These are phyloP conservation scores for Myotis vivesi DNA, from an alignment of 2,797 vertebrate genomes.

Conservation along the genomic window DNA sequence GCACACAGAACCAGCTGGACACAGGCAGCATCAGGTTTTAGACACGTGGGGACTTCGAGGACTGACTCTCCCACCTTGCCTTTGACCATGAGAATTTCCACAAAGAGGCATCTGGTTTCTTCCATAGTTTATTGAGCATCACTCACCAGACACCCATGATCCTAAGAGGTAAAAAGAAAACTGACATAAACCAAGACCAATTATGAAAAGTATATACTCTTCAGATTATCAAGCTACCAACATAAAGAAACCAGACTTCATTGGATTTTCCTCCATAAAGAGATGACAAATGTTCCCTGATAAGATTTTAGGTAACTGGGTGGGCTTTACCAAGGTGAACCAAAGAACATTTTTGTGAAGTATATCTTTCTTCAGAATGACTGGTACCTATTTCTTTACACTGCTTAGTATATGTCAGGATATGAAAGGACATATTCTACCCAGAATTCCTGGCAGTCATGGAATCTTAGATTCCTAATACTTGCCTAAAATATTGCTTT, in stretches of 20 bases:
- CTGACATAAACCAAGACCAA: not conserved
- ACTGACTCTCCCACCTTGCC: not conserved
- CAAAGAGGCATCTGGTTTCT: not conserved
- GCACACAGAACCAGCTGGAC: not conserved
- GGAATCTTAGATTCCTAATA: not conserved
- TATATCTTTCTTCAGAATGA: slow-evolving; percentile 14
- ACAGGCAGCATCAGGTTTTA: not conserved
- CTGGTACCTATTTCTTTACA: not conserved
- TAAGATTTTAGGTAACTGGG: not conserved
- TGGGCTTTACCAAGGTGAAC: not conserved
- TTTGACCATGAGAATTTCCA: not conserved
- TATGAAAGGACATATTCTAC: not conserved
- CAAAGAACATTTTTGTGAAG: not conserved
- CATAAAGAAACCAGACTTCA: not conserved
- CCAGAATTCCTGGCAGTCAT: not conserved
- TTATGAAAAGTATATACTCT: not conserved
- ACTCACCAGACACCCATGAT: not conserved
- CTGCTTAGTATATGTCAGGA: not conserved
- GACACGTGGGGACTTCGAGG: not conserved
- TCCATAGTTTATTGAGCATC: not conserved
- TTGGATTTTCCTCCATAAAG: not conserved
- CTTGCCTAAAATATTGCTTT: slow-evolving; percentile 16
- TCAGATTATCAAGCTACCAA: not conserved
- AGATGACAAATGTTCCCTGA: not conserved
- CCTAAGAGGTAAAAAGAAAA: not conserved